Conservation (phyloP, 2,888 invertebrate genomes). For the Lasius fuliginosus region DNA sequence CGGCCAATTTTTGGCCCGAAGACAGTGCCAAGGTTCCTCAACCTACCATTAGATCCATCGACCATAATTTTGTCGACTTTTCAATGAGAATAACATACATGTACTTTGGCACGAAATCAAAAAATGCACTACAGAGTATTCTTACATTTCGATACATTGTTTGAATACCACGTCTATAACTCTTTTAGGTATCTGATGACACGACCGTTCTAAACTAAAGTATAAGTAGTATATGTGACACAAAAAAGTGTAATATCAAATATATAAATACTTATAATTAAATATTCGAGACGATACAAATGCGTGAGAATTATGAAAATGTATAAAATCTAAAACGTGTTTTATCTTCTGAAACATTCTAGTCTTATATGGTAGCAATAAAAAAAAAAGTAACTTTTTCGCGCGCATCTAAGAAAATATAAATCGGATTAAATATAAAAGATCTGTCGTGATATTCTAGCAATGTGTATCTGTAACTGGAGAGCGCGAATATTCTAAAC, state of each 20-base stretch:
- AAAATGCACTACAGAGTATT: constrained; percentile 61
- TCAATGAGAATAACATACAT: constrained; percentile 39
- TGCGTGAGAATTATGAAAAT: constrained; percentile 43
- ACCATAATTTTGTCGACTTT: constrained; percentile 26
- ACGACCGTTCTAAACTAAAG: not conserved
- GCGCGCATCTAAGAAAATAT: not conserved
- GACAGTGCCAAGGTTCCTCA: constrained; percentile 32
- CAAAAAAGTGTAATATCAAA: constrained; percentile 32
- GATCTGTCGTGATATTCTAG: constrained; percentile 43
- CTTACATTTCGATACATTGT: constrained; percentile 27
- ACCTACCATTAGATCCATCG: constrained; percentile 19
- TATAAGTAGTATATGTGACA: not conserved
- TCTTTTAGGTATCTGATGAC: not conserved
- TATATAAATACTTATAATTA: constrained; percentile 62
- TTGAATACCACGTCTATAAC: constrained; percentile 34
- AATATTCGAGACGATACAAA: constrained; percentile 33
- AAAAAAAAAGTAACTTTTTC: constrained; percentile 50
- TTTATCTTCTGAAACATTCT: not conserved
- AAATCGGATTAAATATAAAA: constrained; percentile 18
- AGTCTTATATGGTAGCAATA: constrained; percentile 57
- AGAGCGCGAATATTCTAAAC: constrained; percentile 34
- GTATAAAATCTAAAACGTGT: constrained; percentile 40
- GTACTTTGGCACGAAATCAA: constrained; percentile 61
- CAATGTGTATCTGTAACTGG: constrained; percentile 42
- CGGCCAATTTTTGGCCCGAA: constrained; percentile 14